Evolutionary conservation across 2,797 vertebrate genomes (phyloP).

Genomic region (Sciurus carolinensis): DNA sequence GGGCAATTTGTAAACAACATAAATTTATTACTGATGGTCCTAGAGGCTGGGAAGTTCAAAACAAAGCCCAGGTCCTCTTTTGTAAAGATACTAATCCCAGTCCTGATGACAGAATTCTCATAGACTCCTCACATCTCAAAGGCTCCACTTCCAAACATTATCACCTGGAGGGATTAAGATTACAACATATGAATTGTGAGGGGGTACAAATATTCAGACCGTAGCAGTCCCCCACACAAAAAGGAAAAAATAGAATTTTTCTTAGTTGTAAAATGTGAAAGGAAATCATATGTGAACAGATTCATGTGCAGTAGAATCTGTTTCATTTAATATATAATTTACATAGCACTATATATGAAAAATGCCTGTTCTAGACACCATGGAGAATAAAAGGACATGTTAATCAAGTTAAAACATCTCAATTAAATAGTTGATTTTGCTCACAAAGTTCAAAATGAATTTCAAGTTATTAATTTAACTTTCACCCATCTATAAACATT

Average conservation of each 20-base stretch:
- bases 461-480: neutral
- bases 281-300: neutral
- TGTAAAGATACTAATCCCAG: neutral
- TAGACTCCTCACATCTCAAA: neutral
- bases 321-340: slow-evolving; percentile 38
- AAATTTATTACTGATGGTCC: neutral
- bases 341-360: neutral
- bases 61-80: too few species aligned
- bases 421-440: neutral
- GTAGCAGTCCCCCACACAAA: neutral
- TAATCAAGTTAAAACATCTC: slow-evolving; percentile 3
- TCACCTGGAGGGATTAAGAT: neutral
- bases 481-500: neutral
- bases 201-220: neutral
- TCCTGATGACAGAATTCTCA: neutral
- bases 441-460: neutral
- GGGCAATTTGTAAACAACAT: neutral
- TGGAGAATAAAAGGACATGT: neutral
- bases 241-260: neutral
- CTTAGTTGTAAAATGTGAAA: neutral
- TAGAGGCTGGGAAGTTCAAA: neutral
- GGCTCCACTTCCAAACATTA: too few species aligned
- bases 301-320: neutral
- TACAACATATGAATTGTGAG: neutral
- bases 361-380: neutral